Conservation (phyloP, 1,140 invertebrate species). For the Drosophila sulfurigaster region DNA sequence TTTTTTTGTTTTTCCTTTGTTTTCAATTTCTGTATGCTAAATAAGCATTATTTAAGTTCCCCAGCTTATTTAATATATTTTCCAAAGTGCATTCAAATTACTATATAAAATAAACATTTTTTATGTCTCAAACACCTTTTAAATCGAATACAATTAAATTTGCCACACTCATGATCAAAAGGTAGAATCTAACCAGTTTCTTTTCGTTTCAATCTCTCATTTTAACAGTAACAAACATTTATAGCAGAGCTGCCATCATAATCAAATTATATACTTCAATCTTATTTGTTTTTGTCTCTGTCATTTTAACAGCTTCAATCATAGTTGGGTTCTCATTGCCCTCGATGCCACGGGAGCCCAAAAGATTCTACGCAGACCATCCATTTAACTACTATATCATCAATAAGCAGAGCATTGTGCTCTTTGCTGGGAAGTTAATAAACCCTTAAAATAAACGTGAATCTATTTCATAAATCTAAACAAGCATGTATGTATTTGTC, state of each 20-base stretch:
- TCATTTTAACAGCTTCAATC: constrained; percentile 38
- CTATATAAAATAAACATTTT: no score
- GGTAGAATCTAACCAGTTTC: neutral
- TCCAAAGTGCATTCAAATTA: no score
- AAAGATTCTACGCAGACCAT: constrained; percentile 52
- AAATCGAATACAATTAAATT: no score
- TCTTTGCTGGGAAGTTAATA: constrained; percentile 48
- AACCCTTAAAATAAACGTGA: constrained; percentile 13
- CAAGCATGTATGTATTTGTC: no score
- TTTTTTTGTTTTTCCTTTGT: neutral
- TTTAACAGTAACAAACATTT: no score
- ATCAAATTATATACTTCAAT: constrained; percentile 11
- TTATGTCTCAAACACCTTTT: no score
- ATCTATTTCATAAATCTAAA: neutral
- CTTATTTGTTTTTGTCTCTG: constrained; percentile 32
- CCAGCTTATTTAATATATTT: constrained; percentile 16
- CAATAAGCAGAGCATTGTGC: constrained; percentile 26
- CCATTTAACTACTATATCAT: constrained; percentile 58
- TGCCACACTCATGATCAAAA: neutral
- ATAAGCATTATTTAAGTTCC: constrained; percentile 37
- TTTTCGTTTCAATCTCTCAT: no score
- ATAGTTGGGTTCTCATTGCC: constrained; percentile 45
- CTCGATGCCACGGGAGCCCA: constrained; percentile 40
- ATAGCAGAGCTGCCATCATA: neutral
- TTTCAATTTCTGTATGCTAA: constrained; percentile 37